Evolutionary conservation across 2,888 invertebrate species (phyloP), one percentile per base, ranked within the genome.

Genomic region (Heteromyza rotundicornis): DNA sequence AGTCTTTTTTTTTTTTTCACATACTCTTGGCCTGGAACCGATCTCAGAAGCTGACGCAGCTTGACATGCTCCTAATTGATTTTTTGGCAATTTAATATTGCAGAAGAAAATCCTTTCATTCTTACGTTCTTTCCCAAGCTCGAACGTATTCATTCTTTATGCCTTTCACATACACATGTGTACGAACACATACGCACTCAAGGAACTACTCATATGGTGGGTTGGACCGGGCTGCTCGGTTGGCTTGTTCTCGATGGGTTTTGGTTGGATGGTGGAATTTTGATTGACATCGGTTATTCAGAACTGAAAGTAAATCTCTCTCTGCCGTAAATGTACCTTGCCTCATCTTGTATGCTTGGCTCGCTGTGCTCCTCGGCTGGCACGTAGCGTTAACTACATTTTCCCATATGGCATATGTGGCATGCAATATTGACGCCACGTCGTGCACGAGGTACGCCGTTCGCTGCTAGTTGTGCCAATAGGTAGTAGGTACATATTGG

Each of bases 31-130:
- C 10, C 27, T 27, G 27, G 10, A 7, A 10, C 27, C 27, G 27
- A 27, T 27, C 47, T 24, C 14, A 49, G 22, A 36, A 51, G 27
- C 51, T 75, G 74, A 69, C 74, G 68, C 68, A 71, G 68, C 71
- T 74, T 77, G 75, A 77, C 78, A 74, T 77, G 76, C 71, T 74
- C 73, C 78, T 76, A 76, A 76, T 76, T 76, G 76, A 77, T 75
- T 74, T 75, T 73, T 72, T 74, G 74, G 71, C 77, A 77, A 77
- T 78, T 76, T 78, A 75, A 78, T 78, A 76, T 76, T 77, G 71
- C 70, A 76, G 67, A 68, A 20, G 47, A 47, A 47, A 47, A 47
- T 53, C 57, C 61, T 44, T 23, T 24, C 53, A 59, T 59, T 47
- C 55, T 57, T 50, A 52, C 61, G 16, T 47, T 17, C 20, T 14